Base-by-base conservation (phyloP, 2,888 invertebrate species). In the Ctenicera cuprea region DNA sequence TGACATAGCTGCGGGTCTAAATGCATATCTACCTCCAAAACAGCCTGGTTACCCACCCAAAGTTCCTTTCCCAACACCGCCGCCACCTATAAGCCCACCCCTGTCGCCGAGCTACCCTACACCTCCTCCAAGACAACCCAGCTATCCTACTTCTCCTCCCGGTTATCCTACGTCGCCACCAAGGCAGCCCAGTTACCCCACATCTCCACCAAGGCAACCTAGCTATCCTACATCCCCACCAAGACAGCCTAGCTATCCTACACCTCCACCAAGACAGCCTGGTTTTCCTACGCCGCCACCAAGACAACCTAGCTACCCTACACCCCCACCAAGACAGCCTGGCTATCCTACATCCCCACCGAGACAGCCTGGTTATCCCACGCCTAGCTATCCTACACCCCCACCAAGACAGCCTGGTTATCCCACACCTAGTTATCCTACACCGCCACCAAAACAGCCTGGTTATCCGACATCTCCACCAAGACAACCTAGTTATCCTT, bases 1-100 rank as follows among this genome's bases (percentile, higher is more conserved):
- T 76, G 88, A 91, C 79, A 89, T 90, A 64, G 88, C 90, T 52
- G 91, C 92, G 0, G 92, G 92, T 12, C 91, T 92, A 74, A 93
- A 94, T 84, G 92, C 92, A 69, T 95, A 95, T 87, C 90, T 95
- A 65, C 95, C 95, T 18, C 91, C 91, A 3, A 91, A 90, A 82
- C 92, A 92, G 79, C 77, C 79, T 14, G 94, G 94, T 14, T 95
- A 95, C 87, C 90, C 90, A 79, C 95, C 95, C 91, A n/a, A 90
- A 89, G 50, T 95, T 95, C 90, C 92, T 0, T 92, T 92, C 0
- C 87, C 82, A 30, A 79, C 83, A 45, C 79, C 80, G 65, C 80
- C 79, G 26, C 72, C 80, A 69, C 75, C 70, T 70, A 73, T 80
- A 18, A 70, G 79, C 43, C 77, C 83, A 37, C 76, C 79, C 48